Evolutionary conservation across 2,797 vertebrate genomes (phyloP), one percentile per base, ranked within the genome.

Genomic region (Neomorphus geoffroyi): DNA sequence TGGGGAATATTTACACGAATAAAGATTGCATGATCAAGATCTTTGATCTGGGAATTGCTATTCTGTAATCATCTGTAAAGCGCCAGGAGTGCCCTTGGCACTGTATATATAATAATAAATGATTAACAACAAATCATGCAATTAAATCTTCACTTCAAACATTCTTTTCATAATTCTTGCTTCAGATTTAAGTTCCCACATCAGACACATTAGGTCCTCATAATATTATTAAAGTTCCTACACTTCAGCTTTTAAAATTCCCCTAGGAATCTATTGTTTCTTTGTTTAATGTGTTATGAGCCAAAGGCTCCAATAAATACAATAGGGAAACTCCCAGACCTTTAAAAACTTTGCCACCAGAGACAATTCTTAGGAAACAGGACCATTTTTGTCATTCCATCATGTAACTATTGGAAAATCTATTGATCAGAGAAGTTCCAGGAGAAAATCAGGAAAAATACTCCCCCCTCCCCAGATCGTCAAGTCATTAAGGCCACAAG

Each of bases 211-310:
- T 92, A 96, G 73, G 80, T 92, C 90, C 24, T 92, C 74, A 81
- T 90, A 92, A 94, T 93, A 90, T 90, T 91, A 92, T 84, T 94
- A 84, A 95, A 96, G 91, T 89, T 92, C 91, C 85, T 96, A 92
- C 89, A 94, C 82, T 96, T 95, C 90, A 95, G 56, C 67, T 95
- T 95, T 95, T 89, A 89, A 92, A 95, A 92, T 82, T 95, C 93
- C 93, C 85, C 80, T 57, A 64, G 94, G 88, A 92, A 93, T 73
- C 91, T 93, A 95, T 97, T 97, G 91, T 97, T 96, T 96, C 94
- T 93, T 96, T 96, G 85, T 92, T 95, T 92, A 96, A 95, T 77
- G 80, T 88, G 92, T 93, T 93, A 93, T 91, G 90, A 96, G 94
- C 82, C 91, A 94, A 95, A 88, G 61, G 74, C 80, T 50, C 87